phyloP scores from a whole-genome alignment of 1,140 invertebrate genomes.

The Trichomalopsis sarcophagae region DNA sequence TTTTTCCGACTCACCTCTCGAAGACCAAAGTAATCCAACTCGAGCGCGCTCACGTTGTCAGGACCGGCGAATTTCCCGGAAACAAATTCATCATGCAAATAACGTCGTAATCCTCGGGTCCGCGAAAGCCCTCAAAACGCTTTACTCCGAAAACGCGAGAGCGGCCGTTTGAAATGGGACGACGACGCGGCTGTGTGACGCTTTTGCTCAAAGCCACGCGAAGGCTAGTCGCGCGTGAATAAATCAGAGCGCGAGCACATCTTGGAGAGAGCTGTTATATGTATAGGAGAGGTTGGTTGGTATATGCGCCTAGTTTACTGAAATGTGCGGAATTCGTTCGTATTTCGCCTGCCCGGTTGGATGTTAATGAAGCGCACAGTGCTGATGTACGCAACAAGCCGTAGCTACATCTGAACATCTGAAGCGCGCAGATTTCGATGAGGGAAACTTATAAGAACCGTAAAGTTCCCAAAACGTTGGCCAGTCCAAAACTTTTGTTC shows the following conservation, averaged over 20 bases:
- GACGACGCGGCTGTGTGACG: background rate
- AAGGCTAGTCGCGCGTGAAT: background rate
- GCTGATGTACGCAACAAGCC: no score
- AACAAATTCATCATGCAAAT: constrained; percentile 8
- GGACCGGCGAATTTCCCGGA: background rate
- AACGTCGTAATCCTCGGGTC: background rate
- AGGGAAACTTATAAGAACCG: no score
- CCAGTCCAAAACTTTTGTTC: no score
- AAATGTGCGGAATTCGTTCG: no score
- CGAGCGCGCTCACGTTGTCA: background rate
- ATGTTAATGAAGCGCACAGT: no score
- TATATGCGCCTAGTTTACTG: background rate
- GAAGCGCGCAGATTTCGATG: no score
- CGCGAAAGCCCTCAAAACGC: background rate
- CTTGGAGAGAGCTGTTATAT: background rate
- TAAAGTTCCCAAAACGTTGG: no score
- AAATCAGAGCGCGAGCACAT: background rate
- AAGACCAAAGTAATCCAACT: background rate
- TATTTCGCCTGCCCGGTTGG: no score
- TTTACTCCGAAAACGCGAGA: background rate
- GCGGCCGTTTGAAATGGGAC: background rate
- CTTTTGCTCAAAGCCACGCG: constrained; percentile 17
- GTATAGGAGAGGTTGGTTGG: background rate
- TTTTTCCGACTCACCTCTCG: background rate
- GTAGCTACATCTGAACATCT: no score